Base-by-base conservation (phyloP, 1,140 invertebrate species). In the Drosophila sp. region DNA sequence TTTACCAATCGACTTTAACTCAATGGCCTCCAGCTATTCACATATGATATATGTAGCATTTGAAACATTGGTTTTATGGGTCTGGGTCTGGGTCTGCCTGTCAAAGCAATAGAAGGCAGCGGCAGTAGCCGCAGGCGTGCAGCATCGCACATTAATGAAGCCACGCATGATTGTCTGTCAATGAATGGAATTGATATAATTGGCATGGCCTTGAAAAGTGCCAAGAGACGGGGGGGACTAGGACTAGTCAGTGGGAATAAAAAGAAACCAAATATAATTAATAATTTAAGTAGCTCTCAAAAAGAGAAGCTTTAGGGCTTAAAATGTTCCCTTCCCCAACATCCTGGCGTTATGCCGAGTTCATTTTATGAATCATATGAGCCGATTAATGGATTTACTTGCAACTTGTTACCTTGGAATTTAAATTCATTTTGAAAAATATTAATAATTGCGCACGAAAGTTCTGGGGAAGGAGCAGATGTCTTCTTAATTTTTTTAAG, bases 311-410 rank as follows among this genome's bases (percentile, higher is more conserved):
- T 44, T 44, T 44, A n/a, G 2, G 10, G 33, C 35, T 38, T 38
- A 38, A 38, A 38, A 38, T 38, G 8, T 38, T 30, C 4, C 11
- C 35, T 38, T 4, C 35, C 35, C 17, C 17, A 17, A 17, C 17
- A 17, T 17, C 17, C 17, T 17, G 44, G 44, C 30, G 11, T 38
- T 38, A 38, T 38, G 35, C 35, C 41, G 7, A 40, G 72, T 58
- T 17, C 75, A 76, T 62, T 40, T 41, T 68, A 62, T 75, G 69
- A 75, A 69, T 75, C 75, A 75, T 75, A 56, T 76, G 72, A 76
- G 72, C 72, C 73, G 73, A 76, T 76, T 76, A 76, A 56, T 33
- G 30, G 30, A 27, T 30, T 38, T 75, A 61, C 35, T 57, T 60
- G 41, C 58, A 29, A 30, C 25, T 60, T 35, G 72, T 63, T 70